Base-by-base conservation (phyloP, 2,113 vertebrate genomes). In the Nestor notabilis region DNA sequence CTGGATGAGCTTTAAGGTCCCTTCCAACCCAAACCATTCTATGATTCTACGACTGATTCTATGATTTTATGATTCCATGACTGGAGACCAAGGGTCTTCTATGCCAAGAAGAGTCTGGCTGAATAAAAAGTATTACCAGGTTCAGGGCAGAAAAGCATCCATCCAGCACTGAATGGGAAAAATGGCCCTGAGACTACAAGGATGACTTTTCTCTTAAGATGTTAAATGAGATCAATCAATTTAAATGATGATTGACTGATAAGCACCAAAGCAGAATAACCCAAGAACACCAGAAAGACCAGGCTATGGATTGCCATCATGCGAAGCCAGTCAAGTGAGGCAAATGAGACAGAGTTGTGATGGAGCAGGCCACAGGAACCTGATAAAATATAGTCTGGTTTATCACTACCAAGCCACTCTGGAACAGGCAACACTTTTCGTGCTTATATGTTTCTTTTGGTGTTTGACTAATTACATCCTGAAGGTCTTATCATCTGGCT, bases 181-280 rank as follows among this genome's bases (percentile, higher is more conserved):
- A 84, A 71, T 35, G 3, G 7, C 16, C 11, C 58, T 49, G 35
- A 6, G 13, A 13, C 5, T 7, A 58, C 33, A 47, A 33, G 15
- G 43, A 70, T 68, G 31, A 37, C 4, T 89, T 60, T 84, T 58
- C 10, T 53, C 6, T 9, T 3, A 25, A 75, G 41, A 7, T 53
- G 7, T 18, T 63, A 69, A 66, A 31, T 29, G 10, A 63, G 4
- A 52, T 61, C 13, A 23, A 8, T 56, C 31, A 46, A 19, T 60
- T 92, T 68, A 39, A 4, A 33, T 5, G 11, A 20, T 21, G 50
- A 66, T 9, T 0, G 1, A 17, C 56, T 0, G 3, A 50, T 23
- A 18, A 43, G 7, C 17, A 46, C 47, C 1, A 10, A 53, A 69
- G 17, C 31, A 66, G 20, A 37, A 58, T 23, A 50, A 55, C 4